Conservation (phyloP, 2,888 invertebrate species). For the Ormyrus pomaceus region DNA sequence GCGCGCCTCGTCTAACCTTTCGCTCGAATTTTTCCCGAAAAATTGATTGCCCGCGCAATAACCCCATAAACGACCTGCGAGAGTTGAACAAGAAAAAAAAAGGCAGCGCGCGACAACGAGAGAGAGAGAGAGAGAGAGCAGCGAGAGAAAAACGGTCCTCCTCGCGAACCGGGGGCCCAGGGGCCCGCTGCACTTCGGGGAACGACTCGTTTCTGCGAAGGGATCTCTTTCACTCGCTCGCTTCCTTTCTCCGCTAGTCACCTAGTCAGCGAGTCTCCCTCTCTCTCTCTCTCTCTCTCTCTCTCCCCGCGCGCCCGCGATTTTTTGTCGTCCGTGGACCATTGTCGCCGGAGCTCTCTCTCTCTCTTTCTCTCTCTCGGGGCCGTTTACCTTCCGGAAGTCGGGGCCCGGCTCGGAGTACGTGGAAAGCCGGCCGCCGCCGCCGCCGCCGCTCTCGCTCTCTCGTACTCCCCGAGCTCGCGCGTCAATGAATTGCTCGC, state of each 20-base stretch:
- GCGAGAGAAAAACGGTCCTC: not conserved
- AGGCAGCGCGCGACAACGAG: too few relatives aligned
- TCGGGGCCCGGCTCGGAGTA: not conserved
- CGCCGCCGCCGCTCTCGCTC: conserved; percentile 10
- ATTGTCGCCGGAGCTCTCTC: too few relatives aligned
- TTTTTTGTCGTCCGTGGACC: too few relatives aligned
- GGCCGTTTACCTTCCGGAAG: conserved; percentile 23
- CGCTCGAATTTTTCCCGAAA: too few relatives aligned
- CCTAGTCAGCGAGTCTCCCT: conserved; percentile 14
- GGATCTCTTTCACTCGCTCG: conserved; percentile 60
- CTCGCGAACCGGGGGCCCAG: not conserved
- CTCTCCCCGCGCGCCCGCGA: not conserved
- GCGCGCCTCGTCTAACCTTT: too few relatives aligned
- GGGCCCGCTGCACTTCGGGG: conserved; percentile 58
- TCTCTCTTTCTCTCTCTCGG: not conserved
- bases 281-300: conserved; percentile 4
- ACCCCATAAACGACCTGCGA: too few relatives aligned
- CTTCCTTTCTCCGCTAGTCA: conserved; percentile 41
- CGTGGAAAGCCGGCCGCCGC: conserved; percentile 29
- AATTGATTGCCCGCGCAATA: too few relatives aligned
- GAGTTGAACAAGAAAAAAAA: too few relatives aligned
- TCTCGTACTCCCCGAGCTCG: conserved; percentile 19
- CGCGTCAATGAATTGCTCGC: not conserved
- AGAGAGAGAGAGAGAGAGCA: too few relatives aligned
- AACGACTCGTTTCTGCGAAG: conserved; percentile 65